Conservation (phyloP, 1,140 invertebrate species). For the Euglossa dilemma region DNA sequence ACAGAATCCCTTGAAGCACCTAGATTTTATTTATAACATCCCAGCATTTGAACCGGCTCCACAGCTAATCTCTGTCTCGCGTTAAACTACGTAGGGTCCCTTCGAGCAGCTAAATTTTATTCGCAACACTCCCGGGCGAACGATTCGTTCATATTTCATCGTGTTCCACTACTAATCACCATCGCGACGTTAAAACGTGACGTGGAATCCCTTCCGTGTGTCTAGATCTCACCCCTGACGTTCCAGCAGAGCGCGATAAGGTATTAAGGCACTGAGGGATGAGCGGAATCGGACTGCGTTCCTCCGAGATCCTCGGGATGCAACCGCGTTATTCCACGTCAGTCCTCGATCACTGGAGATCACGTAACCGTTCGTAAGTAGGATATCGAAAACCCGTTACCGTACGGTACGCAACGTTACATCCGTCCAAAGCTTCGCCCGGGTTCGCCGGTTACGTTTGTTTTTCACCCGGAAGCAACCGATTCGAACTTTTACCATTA, state of each 20-base stretch:
- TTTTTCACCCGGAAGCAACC: neutral
- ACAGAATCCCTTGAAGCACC: too few relatives aligned
- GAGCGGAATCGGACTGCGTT: conserved; percentile 27
- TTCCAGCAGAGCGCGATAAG: neutral
- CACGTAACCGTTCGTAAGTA: conserved; percentile 56
- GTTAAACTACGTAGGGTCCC: too few relatives aligned
- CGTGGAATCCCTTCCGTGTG: neutral
- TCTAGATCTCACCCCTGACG: neutral
- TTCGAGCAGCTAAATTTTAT: too few relatives aligned
- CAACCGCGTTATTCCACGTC: conserved; percentile 52
- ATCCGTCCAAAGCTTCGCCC: neutral
- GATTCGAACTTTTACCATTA: conserved; percentile 34
- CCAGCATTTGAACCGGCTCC: too few relatives aligned
- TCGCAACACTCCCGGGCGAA: too few relatives aligned
- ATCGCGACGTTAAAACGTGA: neutral
- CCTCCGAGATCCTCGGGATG: conserved; percentile 14
- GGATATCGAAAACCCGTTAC: conserved; percentile 67
- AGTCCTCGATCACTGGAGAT: conserved; percentile 59
- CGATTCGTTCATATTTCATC: too few relatives aligned
- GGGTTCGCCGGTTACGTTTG: neutral
- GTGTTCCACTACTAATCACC: neutral
- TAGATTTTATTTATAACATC: too few relatives aligned
- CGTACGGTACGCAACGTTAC: conserved; percentile 41
- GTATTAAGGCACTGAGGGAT: conserved; percentile 20
- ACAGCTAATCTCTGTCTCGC: too few relatives aligned